These are phyloP conservation scores for Lophius piscatorius DNA, from an alignment of 2,113 vertebrate species.

Conservation along the genomic window DNA sequence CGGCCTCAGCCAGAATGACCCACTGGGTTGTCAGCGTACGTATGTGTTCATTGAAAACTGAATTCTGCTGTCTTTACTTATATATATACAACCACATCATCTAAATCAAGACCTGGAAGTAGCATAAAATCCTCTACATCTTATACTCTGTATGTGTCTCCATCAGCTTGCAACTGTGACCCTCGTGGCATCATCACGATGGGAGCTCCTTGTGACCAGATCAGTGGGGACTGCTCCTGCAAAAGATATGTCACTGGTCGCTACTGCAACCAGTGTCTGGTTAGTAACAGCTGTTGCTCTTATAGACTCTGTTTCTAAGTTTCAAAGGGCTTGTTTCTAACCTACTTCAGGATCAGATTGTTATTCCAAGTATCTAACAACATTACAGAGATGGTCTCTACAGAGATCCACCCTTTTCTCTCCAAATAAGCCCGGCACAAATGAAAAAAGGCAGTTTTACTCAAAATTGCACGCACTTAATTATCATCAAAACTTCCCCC, in stretches of 20 bases:
- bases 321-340: too few relatives aligned
- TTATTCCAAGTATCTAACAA: too few relatives aligned
- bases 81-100: too few relatives aligned
- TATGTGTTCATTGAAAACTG: slow-evolving; percentile 6
- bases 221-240: slow-evolving; percentile 88
- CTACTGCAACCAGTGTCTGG: slow-evolving; percentile 87
- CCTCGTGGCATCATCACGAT: slow-evolving; percentile 79
- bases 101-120: too few relatives aligned
- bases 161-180: slow-evolving; percentile 85
- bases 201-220: slow-evolving; percentile 82
- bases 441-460: too few relatives aligned
- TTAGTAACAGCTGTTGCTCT: slow-evolving; percentile 59
- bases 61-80: too few relatives aligned
- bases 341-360: too few relatives aligned
- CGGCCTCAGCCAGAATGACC: slow-evolving; percentile 83
- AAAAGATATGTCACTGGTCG: slow-evolving; percentile 86
- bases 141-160: slow-evolving; percentile 23
- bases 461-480: not conserved
- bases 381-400: too few relatives aligned
- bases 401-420: too few relatives aligned
- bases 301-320: too few relatives aligned
- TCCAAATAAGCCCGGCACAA: too few relatives aligned
- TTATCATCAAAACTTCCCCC: not conserved
- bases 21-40: slow-evolving; percentile 83
- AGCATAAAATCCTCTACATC: too few relatives aligned